Evolutionary conservation across 1,140 invertebrate genomes (phyloP).

Genomic region (Microplitis demolitor): DNA sequence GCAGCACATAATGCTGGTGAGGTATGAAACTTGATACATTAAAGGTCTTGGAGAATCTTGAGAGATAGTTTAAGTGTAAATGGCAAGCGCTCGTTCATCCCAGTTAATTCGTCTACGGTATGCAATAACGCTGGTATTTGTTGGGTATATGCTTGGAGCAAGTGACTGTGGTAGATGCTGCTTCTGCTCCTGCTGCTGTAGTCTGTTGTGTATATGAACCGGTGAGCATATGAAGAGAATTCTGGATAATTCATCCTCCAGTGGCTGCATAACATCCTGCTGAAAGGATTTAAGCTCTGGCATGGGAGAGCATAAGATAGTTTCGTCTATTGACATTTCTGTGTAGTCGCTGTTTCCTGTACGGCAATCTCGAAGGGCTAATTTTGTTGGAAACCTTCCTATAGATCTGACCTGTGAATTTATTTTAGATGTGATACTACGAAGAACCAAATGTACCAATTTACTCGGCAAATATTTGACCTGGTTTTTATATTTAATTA

Average conservation of each 20-base stretch:
- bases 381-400: no score
- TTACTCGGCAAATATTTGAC: no score
- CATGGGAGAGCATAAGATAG: no score
- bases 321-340: no score
- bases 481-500: no score
- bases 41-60: not conserved
- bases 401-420: no score
- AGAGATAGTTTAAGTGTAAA: not conserved
- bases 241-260: slow-evolving; percentile 6
- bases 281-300: not conserved
- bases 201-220: not conserved
- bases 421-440: no score
- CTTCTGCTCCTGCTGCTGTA: no score
- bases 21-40: slow-evolving; percentile 2
- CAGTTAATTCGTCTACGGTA: slow-evolving; percentile 17
- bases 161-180: not conserved
- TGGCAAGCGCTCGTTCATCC: slow-evolving; percentile 1
- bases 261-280: not conserved
- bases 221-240: slow-evolving; percentile 5
- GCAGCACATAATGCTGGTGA: no score
- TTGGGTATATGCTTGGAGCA: not conserved
- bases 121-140: slow-evolving; percentile 14
- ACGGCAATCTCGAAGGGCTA: not conserved
- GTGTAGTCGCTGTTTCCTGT: not conserved
- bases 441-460: no score